Evolutionary conservation across 2,888 invertebrate species (phyloP).

Genomic region (Microctonus aethiopoides): DNA sequence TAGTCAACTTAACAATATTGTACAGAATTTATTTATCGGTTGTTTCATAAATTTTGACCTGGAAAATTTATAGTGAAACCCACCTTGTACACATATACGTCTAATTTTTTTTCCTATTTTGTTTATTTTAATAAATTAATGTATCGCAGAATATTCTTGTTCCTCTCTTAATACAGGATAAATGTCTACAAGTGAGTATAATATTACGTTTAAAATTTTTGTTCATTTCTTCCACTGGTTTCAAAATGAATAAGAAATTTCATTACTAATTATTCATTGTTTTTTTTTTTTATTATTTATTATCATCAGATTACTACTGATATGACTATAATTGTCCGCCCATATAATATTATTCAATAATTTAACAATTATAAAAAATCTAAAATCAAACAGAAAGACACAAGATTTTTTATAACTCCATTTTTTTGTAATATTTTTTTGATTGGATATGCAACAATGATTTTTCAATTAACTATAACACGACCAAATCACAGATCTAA

Average conservation of each 20-base stretch:
- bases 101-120: conserved; percentile 38
- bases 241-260: conserved; percentile 1
- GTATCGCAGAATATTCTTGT: neutral
- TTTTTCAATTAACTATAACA: conserved; percentile 31
- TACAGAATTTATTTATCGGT: too few species aligned
- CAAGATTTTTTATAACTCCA: neutral
- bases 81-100: conserved; percentile 27
- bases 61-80: too few species aligned
- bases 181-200: conserved; percentile 8
- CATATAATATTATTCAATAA: neutral
- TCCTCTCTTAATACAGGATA: neutral
- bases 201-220: neutral
- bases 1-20: too few species aligned
- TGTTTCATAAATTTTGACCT: too few species aligned
- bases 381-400: neutral
- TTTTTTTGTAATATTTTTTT: neutral
- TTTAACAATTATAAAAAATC: neutral
- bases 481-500: conserved; percentile 23
- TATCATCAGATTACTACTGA: conserved; percentile 26
- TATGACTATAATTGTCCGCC: conserved; percentile 2
- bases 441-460: neutral
- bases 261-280: conserved; percentile 5
- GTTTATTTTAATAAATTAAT: neutral
- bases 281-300: conserved; percentile 26
- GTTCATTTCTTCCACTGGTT: conserved; percentile 41